These are phyloP conservation scores for Drosophila diplacantha DNA, from an alignment of 2,888 invertebrate genomes.

Conservation along the genomic window DNA sequence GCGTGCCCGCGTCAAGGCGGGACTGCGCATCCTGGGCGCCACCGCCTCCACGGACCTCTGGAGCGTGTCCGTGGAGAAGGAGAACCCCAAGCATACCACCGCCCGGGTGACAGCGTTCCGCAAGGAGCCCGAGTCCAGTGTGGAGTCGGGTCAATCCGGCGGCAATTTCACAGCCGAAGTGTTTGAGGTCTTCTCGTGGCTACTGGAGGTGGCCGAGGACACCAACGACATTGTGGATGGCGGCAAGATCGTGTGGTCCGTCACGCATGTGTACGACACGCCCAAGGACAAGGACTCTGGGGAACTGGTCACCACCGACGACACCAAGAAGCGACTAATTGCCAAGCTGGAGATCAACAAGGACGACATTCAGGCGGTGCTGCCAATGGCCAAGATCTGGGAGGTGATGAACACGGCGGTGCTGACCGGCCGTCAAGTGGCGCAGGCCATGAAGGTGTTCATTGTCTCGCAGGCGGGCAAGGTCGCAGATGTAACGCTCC, in stretches of 20 bases:
- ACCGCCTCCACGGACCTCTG: conserved; percentile 87
- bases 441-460: conserved; percentile 96
- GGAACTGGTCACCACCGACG: conserved; percentile 72
- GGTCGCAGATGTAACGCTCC: conserved; percentile 95
- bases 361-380: conserved; percentile 94
- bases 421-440: conserved; percentile 94
- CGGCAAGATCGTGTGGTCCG: conserved; percentile 92
- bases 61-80: conserved; percentile 90
- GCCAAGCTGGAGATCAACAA: conserved; percentile 93
- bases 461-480: conserved; percentile 96
- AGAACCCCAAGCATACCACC: conserved; percentile 90
- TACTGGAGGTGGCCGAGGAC: conserved; percentile 91
- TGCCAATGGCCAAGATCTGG: conserved; percentile 97
- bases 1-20: conserved; percentile 94
- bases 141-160: conserved; percentile 22
- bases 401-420: conserved; percentile 97
- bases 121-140: conserved; percentile 78
- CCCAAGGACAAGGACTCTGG: conserved; percentile 76
- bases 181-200: conserved; percentile 94
- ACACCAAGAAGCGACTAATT: conserved; percentile 83
- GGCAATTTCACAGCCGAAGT: conserved; percentile 75
- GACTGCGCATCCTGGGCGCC: conserved; percentile 89
- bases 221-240: conserved; percentile 87
- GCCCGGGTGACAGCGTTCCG: conserved; percentile 92
- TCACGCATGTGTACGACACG: conserved; percentile 84